Evolutionary conservation across 2,888 invertebrate genomes (phyloP).

Genomic region (Erebia ligea): DNA sequence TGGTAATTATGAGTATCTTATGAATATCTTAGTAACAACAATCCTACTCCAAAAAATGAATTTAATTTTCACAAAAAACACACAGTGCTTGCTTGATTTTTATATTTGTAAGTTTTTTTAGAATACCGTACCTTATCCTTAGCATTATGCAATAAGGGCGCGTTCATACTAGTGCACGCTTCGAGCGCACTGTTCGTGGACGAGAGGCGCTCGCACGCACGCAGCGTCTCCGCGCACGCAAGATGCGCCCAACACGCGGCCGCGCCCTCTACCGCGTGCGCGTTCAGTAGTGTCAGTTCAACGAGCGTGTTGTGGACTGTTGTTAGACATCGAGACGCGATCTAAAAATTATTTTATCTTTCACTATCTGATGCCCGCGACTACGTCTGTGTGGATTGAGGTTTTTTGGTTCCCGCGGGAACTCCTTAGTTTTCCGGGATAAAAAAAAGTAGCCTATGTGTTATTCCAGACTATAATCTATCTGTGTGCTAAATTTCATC

Average conservation of each 20-base stretch:
- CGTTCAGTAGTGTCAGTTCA: constrained; percentile 92
- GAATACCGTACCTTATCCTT: constrained; percentile 87
- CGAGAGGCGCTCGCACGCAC: constrained; percentile 87
- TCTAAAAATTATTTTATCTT: constrained; percentile 66
- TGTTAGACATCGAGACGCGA: constrained; percentile 93
- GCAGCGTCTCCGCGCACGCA: constrained; percentile 93
- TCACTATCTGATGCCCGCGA: no score
- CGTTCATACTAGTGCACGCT: constrained; percentile 83
- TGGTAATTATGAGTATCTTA: no score
- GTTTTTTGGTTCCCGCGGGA: no score
- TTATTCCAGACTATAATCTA: no score
- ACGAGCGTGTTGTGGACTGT: constrained; percentile 95
- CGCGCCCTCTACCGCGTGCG: constrained; percentile 91
- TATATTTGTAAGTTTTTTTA: not conserved
- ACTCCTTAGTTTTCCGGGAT: no score
- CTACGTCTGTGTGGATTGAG: no score
- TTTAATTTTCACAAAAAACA: no score
- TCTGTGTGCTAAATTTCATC: no score
- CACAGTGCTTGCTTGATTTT: no score
- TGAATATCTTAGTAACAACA: no score
- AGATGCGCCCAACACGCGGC: constrained; percentile 96
- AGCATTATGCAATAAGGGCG: constrained; percentile 94
- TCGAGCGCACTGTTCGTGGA: constrained; percentile 90
- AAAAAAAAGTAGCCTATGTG: no score
- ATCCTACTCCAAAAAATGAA: no score